Conservation (phyloP, 2,797 vertebrate species). For the Microchirus variegatus region DNA sequence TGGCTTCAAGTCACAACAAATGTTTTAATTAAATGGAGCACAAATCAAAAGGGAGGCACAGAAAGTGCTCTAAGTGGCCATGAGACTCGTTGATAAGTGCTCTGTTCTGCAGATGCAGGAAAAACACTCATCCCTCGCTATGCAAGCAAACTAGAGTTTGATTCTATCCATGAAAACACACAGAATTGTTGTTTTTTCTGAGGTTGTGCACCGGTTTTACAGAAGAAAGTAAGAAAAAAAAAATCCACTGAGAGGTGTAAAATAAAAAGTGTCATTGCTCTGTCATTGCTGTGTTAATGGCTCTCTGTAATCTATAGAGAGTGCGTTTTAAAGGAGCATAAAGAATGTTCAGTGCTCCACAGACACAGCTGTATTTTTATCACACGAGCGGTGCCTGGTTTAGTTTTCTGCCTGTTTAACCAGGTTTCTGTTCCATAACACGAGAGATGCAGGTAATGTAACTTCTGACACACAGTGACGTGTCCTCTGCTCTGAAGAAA, state of each 20-base stretch:
- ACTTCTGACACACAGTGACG: constrained; percentile 18
- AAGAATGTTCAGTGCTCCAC: background rate
- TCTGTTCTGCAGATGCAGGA: background rate
- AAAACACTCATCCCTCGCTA: background rate
- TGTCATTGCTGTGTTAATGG: background rate
- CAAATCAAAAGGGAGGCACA: background rate
- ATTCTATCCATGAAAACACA: background rate
- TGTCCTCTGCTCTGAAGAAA: constrained; percentile 36
- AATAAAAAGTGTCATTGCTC: constrained; percentile 1
- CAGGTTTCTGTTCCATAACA: background rate
- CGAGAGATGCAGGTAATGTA: background rate
- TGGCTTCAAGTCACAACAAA: constrained; percentile 7
- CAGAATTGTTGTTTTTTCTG: background rate
- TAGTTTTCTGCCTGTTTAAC: constrained; percentile 30
- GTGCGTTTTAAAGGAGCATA: background rate
- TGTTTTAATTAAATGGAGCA: constrained; percentile 1
- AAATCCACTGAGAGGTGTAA: background rate
- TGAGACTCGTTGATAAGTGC: background rate
- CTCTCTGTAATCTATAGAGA: constrained; percentile 5
- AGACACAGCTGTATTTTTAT: constrained; percentile 6
- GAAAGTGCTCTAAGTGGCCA: background rate
- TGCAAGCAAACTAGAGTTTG: background rate
- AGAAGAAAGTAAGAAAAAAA: background rate
- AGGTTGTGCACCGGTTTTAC: background rate
- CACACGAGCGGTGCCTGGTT: background rate